These are phyloP conservation scores for Amblyteles armatorius DNA, from an alignment of 2,888 invertebrate species.

Conservation along the genomic window DNA sequence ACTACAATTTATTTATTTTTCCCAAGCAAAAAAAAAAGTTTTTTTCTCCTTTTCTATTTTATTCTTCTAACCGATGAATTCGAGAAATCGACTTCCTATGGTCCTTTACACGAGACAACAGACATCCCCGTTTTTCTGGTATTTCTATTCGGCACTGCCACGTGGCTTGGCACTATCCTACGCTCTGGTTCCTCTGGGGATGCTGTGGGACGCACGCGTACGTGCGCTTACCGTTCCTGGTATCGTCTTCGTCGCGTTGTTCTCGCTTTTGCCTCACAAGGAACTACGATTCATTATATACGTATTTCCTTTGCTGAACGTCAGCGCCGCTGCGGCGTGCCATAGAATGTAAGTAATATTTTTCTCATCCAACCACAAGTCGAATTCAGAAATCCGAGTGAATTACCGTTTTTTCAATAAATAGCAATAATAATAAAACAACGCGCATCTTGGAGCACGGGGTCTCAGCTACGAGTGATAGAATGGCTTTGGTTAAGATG, in stretches of 20 bases:
- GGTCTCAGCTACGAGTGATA: not conserved
- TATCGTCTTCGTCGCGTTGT: conserved; percentile 93
- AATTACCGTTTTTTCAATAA: not conserved
- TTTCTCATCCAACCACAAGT: not conserved
- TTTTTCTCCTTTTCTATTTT: not conserved
- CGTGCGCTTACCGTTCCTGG: conserved; percentile 90
- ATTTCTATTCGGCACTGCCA: conserved; percentile 98
- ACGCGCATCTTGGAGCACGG: too few relatives aligned
- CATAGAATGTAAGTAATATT: conserved; percentile 92
- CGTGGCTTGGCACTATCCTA: conserved; percentile 94
- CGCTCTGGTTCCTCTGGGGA: conserved; percentile 91
- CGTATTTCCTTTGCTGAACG: conserved; percentile 96
- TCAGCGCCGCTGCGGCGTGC: conserved; percentile 94
- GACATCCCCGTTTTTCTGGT: conserved; percentile 98
- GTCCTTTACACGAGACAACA: conserved; percentile 85
- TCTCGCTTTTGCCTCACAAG: conserved; percentile 98
- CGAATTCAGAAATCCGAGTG: not conserved
- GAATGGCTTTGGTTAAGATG: too few relatives aligned
- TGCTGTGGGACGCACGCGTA: conserved; percentile 90
- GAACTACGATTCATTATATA: conserved; percentile 99
- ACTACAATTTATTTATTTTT: conserved; percentile 2
- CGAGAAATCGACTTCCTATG: conserved; percentile 33
- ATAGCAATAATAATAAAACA: too few relatives aligned
- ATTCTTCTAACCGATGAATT: conserved; percentile 1
- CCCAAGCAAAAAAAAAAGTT: not conserved